Evolutionary conservation across 2,888 invertebrate species (phyloP), one percentile per base, ranked within the genome.

Genomic region (Drosophila meridionalis): DNA sequence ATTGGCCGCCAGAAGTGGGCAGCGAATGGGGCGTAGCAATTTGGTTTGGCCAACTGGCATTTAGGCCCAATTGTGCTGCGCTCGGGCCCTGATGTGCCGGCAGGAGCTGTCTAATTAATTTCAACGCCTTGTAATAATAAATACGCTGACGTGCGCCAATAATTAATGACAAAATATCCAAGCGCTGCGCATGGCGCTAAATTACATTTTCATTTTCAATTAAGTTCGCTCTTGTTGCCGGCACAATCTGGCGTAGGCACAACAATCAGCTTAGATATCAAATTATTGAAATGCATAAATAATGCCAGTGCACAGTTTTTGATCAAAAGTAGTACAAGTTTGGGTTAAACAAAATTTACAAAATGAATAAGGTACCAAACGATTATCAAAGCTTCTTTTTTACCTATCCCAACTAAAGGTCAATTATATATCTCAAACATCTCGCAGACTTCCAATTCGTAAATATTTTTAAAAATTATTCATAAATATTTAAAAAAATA

Each of bases 121-220:
- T 87, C 80, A 82, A 87, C 86, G 88, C 88, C 82, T 87, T 79
- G 77, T 69, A 74, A 80, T 73, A 87, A 83, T 82, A 82, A 83
- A 87, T 77, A 71, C 69, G 72, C 73, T 74, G 73, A 72, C 83
- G 68, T 68, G 67, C 70, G 65, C 73, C 65, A 73, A 82, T 87
- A 87, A 85, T 85, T 83, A 77, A 88, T 85, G 77, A 71, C 38
- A 53, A 50, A 53, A 38, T 55, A 52, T 42, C 50, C 55, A 40
- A 50, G 28, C 36, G 52, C 47, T 56, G 43, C 30, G 60, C 73
- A 78, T 69, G 60, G 57, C 48, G 45, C 55, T 64, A 62, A 80
- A 80, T 58, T 69, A 52, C 38, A 63, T 70, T 76, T 69, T 43
- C 48, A 55, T 55, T 58, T 59, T 62, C 55, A 42, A 57, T 53